phyloP scores from a whole-genome alignment of 1,140 invertebrate genomes.

The Phocides pigmalion region DNA sequence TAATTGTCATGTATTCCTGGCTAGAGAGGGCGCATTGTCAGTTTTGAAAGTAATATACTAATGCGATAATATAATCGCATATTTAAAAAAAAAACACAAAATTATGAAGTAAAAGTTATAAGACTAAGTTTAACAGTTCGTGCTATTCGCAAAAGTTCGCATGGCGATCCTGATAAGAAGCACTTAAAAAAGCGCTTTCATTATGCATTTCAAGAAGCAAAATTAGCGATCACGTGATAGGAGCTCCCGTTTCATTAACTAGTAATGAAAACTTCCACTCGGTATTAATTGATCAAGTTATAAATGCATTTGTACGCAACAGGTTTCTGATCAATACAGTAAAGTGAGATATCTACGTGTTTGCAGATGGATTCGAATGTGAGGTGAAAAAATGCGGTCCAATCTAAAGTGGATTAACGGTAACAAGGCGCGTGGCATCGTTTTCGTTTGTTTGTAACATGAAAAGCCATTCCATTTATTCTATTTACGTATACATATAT shows the following conservation, averaged over 20 bases:
- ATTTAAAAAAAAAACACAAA: slow-evolving; percentile 5
- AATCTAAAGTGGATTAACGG: slow-evolving; percentile 25
- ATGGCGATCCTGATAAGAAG: slow-evolving; percentile 30
- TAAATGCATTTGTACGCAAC: slow-evolving; percentile 35
- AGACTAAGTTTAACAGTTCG: background rate
- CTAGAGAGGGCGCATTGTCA: too few species aligned
- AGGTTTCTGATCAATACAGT: slow-evolving; percentile 30
- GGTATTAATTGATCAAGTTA: slow-evolving; percentile 49
- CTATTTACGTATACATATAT: too few species aligned
- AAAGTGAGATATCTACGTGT: slow-evolving; percentile 30
- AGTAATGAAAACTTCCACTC: slow-evolving; percentile 61
- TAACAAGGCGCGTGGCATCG: slow-evolving; percentile 12
- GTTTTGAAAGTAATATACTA: too few species aligned
- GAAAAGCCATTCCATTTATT: background rate
- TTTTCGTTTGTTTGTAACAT: background rate
- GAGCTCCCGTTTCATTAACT: slow-evolving; percentile 59
- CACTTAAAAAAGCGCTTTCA: slow-evolving; percentile 28
- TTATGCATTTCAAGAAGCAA: slow-evolving; percentile 53
- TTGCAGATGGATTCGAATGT: slow-evolving; percentile 25
- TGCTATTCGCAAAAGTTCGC: slow-evolving; percentile 5
- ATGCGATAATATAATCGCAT: too few species aligned
- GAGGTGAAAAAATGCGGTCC: slow-evolving; percentile 24
- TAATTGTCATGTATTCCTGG: too few species aligned
- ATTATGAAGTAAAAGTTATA: slow-evolving; percentile 12
- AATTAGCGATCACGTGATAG: slow-evolving; percentile 60